Base-by-base conservation (phyloP, 1,140 invertebrate genomes). In the Aphelenchoides besseyi region DNA sequence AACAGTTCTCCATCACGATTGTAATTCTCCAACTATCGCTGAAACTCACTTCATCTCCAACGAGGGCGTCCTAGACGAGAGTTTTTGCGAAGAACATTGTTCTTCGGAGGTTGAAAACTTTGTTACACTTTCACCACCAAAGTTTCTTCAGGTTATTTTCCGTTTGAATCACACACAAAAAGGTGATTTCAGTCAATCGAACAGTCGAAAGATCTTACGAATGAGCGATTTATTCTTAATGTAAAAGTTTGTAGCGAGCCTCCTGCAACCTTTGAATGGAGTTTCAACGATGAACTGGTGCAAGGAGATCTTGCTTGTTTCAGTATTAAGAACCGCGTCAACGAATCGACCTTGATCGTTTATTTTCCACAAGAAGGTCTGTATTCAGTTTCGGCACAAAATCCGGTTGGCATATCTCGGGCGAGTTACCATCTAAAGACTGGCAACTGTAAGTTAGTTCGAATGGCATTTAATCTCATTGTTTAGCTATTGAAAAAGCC, bases 71-170 rank as follows among this genome's bases (percentile, higher is more conserved):
- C 73, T 79, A 57, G 74, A 80, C 30, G 67, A 73, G 23, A 71
- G 71, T 12, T 79, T 52, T 33, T 82, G 80, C 28, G 81, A 82
- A 77, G 81, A 82, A 41, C 80, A 82, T 73, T 82, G 80, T 73
- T 71, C 75, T 32, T 79, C 79, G 8, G 81, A 83, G 70, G 79
- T 82, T 67, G 78, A 76, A 33, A 76, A 76, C 23, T 81, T 83
- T 74, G 74, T 79, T 0, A 69, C 76, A 26, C 35, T 64, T 36
- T 72, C 69, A 16, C 81, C 81, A 37, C 81, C 81, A 23, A 82
- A 82, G 52, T 82, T 82, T 59, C 59, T 79, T 8, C 26, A 59
- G 18, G 55, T 59, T 8, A 29, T 23, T 18, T 59, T 33, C 12
- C 5, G 23, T 8, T 18, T 59, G 26, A 16, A 8, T 5, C 55